These are phyloP conservation scores for Erebia ligea DNA, from an alignment of 2,888 invertebrate species.

Conservation along the genomic window DNA sequence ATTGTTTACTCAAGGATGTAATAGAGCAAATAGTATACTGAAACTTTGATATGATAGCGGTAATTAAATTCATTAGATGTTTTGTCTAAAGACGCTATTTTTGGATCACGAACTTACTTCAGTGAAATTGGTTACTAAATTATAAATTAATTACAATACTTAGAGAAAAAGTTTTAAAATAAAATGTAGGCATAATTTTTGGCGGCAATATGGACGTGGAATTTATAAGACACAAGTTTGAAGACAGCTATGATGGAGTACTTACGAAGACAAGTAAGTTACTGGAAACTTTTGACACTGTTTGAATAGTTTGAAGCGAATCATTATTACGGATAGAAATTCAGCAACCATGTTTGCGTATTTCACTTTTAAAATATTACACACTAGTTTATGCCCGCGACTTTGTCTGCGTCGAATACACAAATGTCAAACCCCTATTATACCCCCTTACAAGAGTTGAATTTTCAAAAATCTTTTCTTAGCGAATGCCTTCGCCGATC, in stretches of 20 bases:
- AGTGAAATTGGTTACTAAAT: conserved; percentile 6
- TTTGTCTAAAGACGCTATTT: conserved; percentile 28
- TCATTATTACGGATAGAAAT: no score
- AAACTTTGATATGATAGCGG: conserved; percentile 35
- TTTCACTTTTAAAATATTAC: no score
- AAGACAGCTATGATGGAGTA: conserved; percentile 65
- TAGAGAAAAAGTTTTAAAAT: neutral
- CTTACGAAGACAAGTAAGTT: conserved; percentile 65
- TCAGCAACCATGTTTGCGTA: no score
- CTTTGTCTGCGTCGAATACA: no score
- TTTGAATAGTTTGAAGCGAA: no score
- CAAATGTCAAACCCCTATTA: no score
- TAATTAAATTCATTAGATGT: conserved; percentile 30
- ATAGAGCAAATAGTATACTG: conserved; percentile 35
- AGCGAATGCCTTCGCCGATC: no score
- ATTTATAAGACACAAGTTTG: conserved; percentile 62
- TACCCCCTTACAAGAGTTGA: no score
- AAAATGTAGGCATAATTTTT: conserved; percentile 14
- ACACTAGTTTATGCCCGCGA: no score
- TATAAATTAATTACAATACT: neutral
- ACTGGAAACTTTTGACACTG: no score
- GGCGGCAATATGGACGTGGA: conserved; percentile 62
- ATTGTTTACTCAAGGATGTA: conserved; percentile 41
- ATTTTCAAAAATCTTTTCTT: no score
- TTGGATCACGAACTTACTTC: neutral